Evolutionary conservation across 2,888 invertebrate genomes (phyloP), one percentile per base, ranked within the genome.

Genomic region (Drosophila emarginata): DNA sequence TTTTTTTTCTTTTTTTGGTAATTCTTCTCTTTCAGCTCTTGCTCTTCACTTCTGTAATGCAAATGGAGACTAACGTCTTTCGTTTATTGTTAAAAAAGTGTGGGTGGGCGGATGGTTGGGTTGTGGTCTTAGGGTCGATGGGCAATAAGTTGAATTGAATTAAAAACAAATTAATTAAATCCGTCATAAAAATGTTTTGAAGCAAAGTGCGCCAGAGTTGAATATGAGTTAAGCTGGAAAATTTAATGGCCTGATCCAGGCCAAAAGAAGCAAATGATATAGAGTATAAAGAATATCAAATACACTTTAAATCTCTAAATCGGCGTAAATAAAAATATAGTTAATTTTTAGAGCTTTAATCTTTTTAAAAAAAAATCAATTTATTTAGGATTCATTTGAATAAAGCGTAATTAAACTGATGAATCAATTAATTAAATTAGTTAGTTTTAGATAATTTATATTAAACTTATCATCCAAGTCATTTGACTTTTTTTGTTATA

Each of bases 111-210:
- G 11, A 9, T 45, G 18, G 3, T 4, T 45, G 40, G 40, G n/a
- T n/a, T 15, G 7, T 15, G 32, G 11, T 32, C 32, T 32, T 32
- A 32, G 45, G 45, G 45, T 45, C 45, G 56, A 70, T 32, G 54
- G 79, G 77, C 88, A 84, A 86, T 86, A 86, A 83, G 70, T 85
- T 76, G 79, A 86, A 86, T 88, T 88, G 84, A 85, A 85, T 86
- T 88, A 85, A 85, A 88, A 87, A 85, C 83, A 87, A 84, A 84
- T 84, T 84, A 87, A 87, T 83, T 87, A 87, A 86, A 87, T 82
- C 68, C 72, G 60, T 70, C 79, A 76, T 81, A 77, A 72, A 81
- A 83, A 74, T 72, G 59, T 61, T 45, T 45, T 45, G 21, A 45
- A 11, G 64, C 71, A 60, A 76, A 67, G 56, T 68, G 66, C n/a